Conservation (phyloP, 2,113 vertebrate genomes). For the Stictonetta naevosa region DNA sequence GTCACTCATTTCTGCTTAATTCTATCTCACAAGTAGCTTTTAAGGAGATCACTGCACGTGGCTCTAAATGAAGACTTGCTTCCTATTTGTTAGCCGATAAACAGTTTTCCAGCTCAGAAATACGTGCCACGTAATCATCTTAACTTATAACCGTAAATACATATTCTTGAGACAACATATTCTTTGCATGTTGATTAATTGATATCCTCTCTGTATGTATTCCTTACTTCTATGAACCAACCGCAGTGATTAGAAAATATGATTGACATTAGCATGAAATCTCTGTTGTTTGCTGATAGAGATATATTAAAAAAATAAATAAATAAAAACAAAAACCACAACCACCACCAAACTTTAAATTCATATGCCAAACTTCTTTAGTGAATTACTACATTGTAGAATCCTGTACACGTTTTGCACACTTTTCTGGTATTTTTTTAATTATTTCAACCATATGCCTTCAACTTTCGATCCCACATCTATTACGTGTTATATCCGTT, state of each 20-base stretch:
- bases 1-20: slow-evolving; percentile 22
- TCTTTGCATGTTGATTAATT: slow-evolving; percentile 62
- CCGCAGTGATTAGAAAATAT: slow-evolving; percentile 39
- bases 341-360: not conserved
- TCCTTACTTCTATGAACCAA: not conserved
- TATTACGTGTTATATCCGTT: not conserved
- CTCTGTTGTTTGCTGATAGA: slow-evolving; percentile 30
- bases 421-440: not conserved
- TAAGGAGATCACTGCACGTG: not conserved
- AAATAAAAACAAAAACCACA: too few species aligned
- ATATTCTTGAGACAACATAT: slow-evolving; percentile 49
- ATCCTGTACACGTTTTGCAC: not conserved
- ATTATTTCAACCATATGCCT: not conserved
- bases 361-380: not conserved
- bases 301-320: not conserved
- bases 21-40: not conserved
- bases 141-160: slow-evolving; percentile 49
- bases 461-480: not conserved
- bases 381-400: not conserved
- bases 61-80: not conserved
- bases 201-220: not conserved
- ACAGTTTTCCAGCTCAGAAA: slow-evolving; percentile 46
- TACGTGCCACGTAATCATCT: slow-evolving; percentile 5
- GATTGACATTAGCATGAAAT: slow-evolving; percentile 28
- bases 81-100: not conserved